Percentiles rank a stretch among this genome's conserved stretches.
Conservation (phyloP, 2,797 vertebrate genomes). For the Anabacerthia variegaticeps region DNA sequence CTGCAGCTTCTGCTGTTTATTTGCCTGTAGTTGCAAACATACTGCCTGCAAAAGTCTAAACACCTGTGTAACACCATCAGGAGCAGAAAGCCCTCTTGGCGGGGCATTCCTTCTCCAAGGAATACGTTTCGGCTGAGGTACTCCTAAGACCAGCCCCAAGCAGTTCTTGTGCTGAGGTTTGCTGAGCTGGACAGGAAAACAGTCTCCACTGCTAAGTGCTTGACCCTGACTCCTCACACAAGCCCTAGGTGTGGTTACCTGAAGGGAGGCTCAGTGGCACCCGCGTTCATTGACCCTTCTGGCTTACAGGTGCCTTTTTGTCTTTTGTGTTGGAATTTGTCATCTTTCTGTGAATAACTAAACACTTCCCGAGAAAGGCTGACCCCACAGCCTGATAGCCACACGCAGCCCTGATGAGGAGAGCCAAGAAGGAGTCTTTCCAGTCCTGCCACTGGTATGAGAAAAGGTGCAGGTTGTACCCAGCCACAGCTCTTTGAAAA, state of each 20-base stretch:
- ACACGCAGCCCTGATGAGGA: neutral
- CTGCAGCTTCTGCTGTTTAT: neutral
- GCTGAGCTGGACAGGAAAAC: neutral
- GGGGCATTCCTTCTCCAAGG: neutral
- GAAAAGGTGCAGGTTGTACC: accelerated
- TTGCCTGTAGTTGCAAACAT: neutral
- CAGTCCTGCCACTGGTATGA: neutral
- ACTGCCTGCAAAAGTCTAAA: neutral
- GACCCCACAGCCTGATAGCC: neutral
- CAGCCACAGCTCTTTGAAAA: neutral
- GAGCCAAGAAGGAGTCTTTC: neutral
- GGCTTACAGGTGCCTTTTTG: neutral
- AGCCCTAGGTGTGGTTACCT: neutral
- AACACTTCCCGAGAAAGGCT: neutral
- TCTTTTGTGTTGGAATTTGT: neutral
- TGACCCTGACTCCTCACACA: neutral
- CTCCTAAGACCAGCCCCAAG: neutral
- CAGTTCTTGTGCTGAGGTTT: neutral
- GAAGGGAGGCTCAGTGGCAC: accelerated
- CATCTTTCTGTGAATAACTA: neutral
- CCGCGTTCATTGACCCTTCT: accelerated
- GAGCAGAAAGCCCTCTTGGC: neutral
- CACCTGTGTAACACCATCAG: accelerated
- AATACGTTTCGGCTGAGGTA: neutral
- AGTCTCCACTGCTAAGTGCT: neutral